Conservation (phyloP, 2,797 vertebrate genomes). For the Lithobates sylvaticus region DNA sequence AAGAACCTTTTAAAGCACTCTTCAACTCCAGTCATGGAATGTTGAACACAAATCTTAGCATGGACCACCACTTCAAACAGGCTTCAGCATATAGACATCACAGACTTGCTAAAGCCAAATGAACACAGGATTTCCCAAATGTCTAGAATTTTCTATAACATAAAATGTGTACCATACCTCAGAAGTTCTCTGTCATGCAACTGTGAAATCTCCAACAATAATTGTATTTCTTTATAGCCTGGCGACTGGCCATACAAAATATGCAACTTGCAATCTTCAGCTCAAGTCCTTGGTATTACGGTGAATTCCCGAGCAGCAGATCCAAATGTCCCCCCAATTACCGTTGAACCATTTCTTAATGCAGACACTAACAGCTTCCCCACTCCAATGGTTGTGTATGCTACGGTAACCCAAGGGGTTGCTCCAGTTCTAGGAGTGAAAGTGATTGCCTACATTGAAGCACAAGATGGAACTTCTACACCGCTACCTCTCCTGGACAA, state of each 20-base stretch:
- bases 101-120: too few species aligned
- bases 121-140: too few species aligned
- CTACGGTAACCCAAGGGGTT: conserved; percentile 73
- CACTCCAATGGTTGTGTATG: conserved; percentile 71
- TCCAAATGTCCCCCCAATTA: conserved; percentile 70
- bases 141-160: too few species aligned
- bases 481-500: conserved; percentile 73
- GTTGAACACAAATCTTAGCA: too few species aligned
- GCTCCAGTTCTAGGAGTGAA: conserved; percentile 71
- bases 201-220: neutral
- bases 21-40: too few species aligned
- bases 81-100: too few species aligned
- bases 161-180: too few species aligned
- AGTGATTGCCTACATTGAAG: conserved; percentile 76
- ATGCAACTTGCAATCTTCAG: conserved; percentile 40
- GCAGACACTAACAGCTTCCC: conserved; percentile 64
- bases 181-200: too few species aligned
- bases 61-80: too few species aligned
- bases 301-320: conserved; percentile 71
- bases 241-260: conserved; percentile 74
- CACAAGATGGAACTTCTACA: conserved; percentile 53
- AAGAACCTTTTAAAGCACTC: too few species aligned
- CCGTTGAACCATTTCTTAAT: conserved; percentile 65
- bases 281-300: conserved; percentile 75
- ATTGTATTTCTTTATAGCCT: conserved; percentile 63